Percentiles rank a stretch among this genome's conserved stretches.
Evolutionary conservation across 2,888 invertebrate species (phyloP).

Genomic region (Acanthopleura granulata): DNA sequence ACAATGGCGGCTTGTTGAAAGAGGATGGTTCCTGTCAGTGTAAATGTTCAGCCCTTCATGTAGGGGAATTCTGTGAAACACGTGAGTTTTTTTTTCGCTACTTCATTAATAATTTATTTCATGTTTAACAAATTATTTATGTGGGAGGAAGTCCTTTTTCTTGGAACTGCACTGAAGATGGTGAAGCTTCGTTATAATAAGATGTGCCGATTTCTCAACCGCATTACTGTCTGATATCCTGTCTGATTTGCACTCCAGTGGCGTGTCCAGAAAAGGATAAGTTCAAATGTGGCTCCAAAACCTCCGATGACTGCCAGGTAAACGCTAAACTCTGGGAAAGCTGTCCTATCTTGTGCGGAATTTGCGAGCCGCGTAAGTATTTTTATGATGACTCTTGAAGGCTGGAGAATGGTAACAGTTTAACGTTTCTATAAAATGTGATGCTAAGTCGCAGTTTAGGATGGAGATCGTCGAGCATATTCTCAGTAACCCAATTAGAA

Average conservation of each 20-base stretch:
- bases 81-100: conserved; percentile 32
- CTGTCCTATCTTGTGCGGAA: not conserved
- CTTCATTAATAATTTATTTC: no score
- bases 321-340: not conserved
- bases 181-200: no score
- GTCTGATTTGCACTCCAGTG: not conserved
- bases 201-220: no score
- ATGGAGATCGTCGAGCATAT: no score
- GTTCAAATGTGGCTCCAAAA: not conserved
- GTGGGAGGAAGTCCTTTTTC: no score
- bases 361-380: conserved; percentile 7
- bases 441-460: no score
- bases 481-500: no score
- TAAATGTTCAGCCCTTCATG: conserved; percentile 40
- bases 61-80: conserved; percentile 43
- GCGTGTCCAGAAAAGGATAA: conserved; percentile 4
- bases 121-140: no score
- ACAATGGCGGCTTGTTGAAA: conserved; percentile 46
- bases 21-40: conserved; percentile 42
- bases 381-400: not conserved
- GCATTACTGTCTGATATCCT: no score
- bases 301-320: not conserved
- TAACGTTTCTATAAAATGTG: no score
- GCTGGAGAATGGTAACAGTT: no score
- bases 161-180: no score